phyloP scores from a whole-genome alignment of 2,888 invertebrate genomes.

The Drosophila fulvimacula region DNA sequence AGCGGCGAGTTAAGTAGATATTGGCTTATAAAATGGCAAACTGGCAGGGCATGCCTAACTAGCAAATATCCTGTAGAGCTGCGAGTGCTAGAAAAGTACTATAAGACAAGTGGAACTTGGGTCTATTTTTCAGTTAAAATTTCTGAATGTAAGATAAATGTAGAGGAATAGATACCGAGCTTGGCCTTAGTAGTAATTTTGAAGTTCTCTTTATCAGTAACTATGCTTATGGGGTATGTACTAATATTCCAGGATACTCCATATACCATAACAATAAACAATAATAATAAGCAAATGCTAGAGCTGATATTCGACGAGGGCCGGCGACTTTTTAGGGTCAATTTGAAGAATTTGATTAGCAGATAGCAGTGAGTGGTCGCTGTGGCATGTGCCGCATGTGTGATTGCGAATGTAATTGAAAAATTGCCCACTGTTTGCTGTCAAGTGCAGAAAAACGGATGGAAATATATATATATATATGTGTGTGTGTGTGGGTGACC shows the following conservation, averaged over 20 bases:
- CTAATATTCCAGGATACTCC: background rate
- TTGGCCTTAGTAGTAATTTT: too few species aligned
- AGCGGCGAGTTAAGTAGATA: conserved; percentile 19
- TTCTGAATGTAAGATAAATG: background rate
- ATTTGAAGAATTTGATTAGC: conserved; percentile 51
- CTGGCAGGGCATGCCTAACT: background rate
- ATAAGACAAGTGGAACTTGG: background rate
- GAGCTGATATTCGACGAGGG: conserved; percentile 16
- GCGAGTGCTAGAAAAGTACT: too few species aligned
- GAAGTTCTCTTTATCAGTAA: too few species aligned
- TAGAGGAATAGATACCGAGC: background rate
- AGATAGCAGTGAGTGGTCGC: conserved; percentile 35
- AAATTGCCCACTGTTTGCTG: conserved; percentile 67
- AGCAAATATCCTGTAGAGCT: background rate
- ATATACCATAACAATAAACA: background rate
- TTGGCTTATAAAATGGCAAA: conserved; percentile 17
- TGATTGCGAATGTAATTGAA: conserved; percentile 65
- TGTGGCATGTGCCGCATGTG: conserved; percentile 52
- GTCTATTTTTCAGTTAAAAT: background rate
- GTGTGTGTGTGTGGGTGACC: conserved; percentile 23
- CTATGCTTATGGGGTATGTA: background rate
- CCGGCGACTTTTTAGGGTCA: conserved; percentile 44
- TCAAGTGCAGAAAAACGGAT: conserved; percentile 63
- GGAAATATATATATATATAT: conserved; percentile 22
- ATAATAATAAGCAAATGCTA: background rate